Evolutionary conservation across 2,113 vertebrate genomes (phyloP).

Genomic region (Rhizomys pruinosus): DNA sequence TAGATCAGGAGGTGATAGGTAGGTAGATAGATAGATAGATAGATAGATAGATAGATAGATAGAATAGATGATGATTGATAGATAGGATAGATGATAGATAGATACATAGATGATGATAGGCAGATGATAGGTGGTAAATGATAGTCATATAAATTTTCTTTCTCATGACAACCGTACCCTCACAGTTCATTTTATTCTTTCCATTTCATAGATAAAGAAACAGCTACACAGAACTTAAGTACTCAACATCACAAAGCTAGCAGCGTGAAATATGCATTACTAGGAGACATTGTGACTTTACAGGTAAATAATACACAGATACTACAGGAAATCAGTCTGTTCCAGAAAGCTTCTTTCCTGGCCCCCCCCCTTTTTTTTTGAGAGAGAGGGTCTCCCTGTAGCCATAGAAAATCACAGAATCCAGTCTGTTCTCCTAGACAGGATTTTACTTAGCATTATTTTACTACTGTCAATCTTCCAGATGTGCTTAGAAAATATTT

Average conservation of each 20-base stretch:
- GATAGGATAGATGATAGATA: too few species aligned
- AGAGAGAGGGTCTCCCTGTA: neutral
- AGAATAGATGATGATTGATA: too few species aligned
- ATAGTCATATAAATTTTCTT: slow-evolving; percentile 12
- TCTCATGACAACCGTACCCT: neutral
- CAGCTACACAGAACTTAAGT: neutral
- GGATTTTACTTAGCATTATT: neutral
- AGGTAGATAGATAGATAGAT: too few species aligned
- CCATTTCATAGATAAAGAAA: slow-evolving; percentile 47
- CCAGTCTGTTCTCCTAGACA: neutral
- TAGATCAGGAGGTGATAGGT: too few species aligned
- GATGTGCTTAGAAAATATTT: neutral
- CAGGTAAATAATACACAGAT: neutral
- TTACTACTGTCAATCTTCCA: neutral
- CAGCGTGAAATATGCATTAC: neutral
- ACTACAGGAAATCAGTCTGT: neutral
- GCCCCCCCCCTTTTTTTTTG: neutral
- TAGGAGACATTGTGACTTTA: neutral
- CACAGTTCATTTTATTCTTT: slow-evolving; percentile 5
- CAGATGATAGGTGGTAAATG: too few species aligned
- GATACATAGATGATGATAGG: too few species aligned
- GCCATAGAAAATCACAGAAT: neutral
- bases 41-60: too few species aligned
- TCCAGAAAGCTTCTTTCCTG: neutral
- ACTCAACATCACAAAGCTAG: neutral